Percentiles rank a stretch among this genome's conserved stretches.
Conservation (phyloP, 2,797 vertebrate genomes). For the Esox lucius region DNA sequence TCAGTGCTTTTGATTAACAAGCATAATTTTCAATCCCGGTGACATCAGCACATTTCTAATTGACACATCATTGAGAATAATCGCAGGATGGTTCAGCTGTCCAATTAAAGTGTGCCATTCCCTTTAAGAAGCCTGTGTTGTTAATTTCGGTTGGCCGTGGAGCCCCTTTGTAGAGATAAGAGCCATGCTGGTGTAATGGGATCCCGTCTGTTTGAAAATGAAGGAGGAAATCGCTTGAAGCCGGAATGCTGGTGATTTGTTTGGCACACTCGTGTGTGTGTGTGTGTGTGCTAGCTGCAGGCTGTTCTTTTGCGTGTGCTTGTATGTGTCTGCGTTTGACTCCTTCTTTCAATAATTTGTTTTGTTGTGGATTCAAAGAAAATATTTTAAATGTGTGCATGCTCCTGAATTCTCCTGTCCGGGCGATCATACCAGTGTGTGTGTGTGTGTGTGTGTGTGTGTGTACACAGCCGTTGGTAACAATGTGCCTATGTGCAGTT, state of each 20-base stretch:
- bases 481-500: slow-evolving; percentile 1
- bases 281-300: not conserved
- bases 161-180: not conserved
- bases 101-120: slow-evolving; percentile 52
- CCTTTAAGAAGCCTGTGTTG: slow-evolving; percentile 17
- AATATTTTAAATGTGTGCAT: slow-evolving; percentile 7
- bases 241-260: slow-evolving; percentile 68
- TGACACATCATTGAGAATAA: slow-evolving; percentile 71
- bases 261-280: slow-evolving; percentile 34
- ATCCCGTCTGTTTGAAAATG: slow-evolving; percentile 66
- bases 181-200: slow-evolving; percentile 60
- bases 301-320: slow-evolving; percentile 2
- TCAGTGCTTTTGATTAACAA: slow-evolving; percentile 57
- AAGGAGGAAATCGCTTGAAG: slow-evolving; percentile 62
- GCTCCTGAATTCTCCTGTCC: slow-evolving; percentile 31
- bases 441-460: slow-evolving; percentile 8
- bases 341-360: slow-evolving; percentile 14
- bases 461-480: not conserved
- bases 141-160: not conserved
- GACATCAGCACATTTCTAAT: slow-evolving; percentile 71
- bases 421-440: not conserved
- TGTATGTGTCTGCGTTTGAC: slow-evolving; percentile 16
- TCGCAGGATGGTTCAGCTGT: slow-evolving; percentile 56
- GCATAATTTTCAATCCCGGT: slow-evolving; percentile 50
- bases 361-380: not conserved